Evolutionary conservation across 1,140 invertebrate genomes (phyloP).

Genomic region (Pogonognathellus flavescens): DNA sequence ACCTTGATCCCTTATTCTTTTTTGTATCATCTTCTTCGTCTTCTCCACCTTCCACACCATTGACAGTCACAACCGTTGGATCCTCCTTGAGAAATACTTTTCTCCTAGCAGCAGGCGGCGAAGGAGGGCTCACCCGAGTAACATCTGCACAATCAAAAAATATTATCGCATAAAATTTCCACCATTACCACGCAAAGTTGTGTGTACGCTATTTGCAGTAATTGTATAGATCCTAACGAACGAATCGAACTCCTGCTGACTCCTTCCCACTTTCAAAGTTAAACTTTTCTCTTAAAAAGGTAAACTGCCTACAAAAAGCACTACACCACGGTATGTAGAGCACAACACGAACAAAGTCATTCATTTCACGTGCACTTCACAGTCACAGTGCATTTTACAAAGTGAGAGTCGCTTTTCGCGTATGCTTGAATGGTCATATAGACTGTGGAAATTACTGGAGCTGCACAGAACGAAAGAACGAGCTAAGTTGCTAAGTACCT

Average conservation of each 20-base stretch:
- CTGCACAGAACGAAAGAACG: not conserved
- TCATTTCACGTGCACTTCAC: too few relatives aligned
- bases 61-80: constrained; percentile 44
- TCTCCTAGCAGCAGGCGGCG: constrained; percentile 64
- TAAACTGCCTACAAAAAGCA: too few relatives aligned
- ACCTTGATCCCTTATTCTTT: constrained; percentile 64
- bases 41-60: constrained; percentile 61
- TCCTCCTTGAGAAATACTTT: constrained; percentile 65
- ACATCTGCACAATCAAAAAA: constrained; percentile 59
- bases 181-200: not conserved
- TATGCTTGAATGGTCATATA: not conserved
- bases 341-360: too few relatives aligned
- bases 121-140: constrained; percentile 65
- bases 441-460: not conserved
- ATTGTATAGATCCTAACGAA: not conserved
- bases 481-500: too few relatives aligned
- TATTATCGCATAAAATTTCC: constrained; percentile 29
- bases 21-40: constrained; percentile 61
- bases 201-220: not conserved
- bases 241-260: too few relatives aligned
- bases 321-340: too few relatives aligned
- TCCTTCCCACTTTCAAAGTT: too few relatives aligned
- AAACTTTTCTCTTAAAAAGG: too few relatives aligned
- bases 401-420: too few relatives aligned
- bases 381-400: too few relatives aligned